A percentile compares a stretch with the other conserved stretches of the same genome.
phyloP scores from a whole-genome alignment of 2,797 vertebrate species.

The Thunnus albacares region DNA sequence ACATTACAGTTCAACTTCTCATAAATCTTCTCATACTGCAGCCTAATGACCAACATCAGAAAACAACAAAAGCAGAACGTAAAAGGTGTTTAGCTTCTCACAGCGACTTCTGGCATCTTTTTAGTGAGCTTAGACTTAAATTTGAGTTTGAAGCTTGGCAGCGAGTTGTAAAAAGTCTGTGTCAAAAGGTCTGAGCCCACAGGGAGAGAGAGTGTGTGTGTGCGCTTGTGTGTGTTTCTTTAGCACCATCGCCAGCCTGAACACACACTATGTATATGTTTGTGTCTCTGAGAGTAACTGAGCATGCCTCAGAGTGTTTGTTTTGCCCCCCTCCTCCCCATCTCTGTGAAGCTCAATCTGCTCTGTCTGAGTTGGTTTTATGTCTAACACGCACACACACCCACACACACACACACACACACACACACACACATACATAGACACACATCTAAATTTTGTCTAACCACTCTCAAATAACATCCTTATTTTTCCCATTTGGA shows the following conservation, averaged over 20 bases:
- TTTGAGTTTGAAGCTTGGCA: conserved; percentile 37
- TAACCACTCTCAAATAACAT: background rate
- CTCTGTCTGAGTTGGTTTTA: conserved; percentile 72
- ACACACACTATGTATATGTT: conserved; percentile 63
- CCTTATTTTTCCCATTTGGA: background rate
- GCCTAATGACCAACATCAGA: background rate
- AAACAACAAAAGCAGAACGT: background rate
- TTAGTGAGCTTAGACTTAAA: conserved; percentile 17
- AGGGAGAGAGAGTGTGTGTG: conserved; percentile 23
- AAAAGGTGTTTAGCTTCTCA: background rate
- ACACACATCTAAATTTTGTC: conserved; percentile 24
- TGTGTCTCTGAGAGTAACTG: conserved; percentile 64
- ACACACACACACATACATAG: conserved; percentile 27
- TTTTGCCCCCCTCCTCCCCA: conserved; percentile 64
- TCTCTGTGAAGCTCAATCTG: conserved; percentile 78
- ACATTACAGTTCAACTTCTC: background rate
- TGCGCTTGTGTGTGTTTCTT: conserved; percentile 35
- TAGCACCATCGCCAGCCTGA: conserved; percentile 35
- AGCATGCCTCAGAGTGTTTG: conserved; percentile 70
- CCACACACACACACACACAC: conserved; percentile 31
- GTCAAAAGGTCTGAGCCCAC: conserved; percentile 52
- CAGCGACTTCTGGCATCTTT: conserved; percentile 27
- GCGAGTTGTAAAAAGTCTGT: conserved; percentile 47
- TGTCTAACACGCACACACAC: conserved; percentile 62
- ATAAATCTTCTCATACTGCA: background rate